phyloP scores from a whole-genome alignment of 2,797 vertebrate species.

The Pipistrellus pygmaeus region DNA sequence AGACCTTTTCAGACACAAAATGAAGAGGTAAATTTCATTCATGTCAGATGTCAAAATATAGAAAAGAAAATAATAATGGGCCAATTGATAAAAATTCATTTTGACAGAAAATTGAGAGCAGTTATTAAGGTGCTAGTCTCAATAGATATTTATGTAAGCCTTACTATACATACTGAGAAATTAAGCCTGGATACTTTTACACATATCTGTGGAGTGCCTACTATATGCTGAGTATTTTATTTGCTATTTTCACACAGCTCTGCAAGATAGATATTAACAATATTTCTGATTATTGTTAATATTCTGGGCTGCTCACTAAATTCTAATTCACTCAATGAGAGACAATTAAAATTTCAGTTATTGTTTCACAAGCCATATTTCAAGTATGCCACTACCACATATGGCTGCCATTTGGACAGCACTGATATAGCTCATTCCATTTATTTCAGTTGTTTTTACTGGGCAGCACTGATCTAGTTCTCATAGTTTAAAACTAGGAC shows the following conservation, averaged over 20 bases:
- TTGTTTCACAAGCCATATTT: not conserved
- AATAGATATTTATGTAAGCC: not conserved
- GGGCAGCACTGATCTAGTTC: not conserved
- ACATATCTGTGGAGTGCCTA: not conserved
- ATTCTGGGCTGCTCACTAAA: not conserved
- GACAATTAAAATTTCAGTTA: not conserved
- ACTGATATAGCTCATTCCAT: not conserved
- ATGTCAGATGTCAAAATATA: not conserved
- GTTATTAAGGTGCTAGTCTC: not conserved
- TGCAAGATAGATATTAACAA: not conserved
- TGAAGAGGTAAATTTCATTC: not conserved
- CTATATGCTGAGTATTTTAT: not conserved
- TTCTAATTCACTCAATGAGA: not conserved
- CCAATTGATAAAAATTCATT: not conserved
- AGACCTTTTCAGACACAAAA: not conserved
- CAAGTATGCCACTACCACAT: not conserved
- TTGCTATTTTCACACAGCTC: not conserved
- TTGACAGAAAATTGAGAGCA: not conserved
- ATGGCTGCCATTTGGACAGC: not conserved
- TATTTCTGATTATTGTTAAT: not conserved
- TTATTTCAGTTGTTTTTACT: not conserved
- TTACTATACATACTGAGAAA: not conserved
- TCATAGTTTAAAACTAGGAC: not conserved
- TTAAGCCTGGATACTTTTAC: not conserved
- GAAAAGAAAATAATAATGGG: not conserved